A percentile compares a stretch with the other conserved stretches of the same genome.
Evolutionary conservation across 2,113 vertebrate species (phyloP).

Genomic region (Spheniscus mendiculus): DNA sequence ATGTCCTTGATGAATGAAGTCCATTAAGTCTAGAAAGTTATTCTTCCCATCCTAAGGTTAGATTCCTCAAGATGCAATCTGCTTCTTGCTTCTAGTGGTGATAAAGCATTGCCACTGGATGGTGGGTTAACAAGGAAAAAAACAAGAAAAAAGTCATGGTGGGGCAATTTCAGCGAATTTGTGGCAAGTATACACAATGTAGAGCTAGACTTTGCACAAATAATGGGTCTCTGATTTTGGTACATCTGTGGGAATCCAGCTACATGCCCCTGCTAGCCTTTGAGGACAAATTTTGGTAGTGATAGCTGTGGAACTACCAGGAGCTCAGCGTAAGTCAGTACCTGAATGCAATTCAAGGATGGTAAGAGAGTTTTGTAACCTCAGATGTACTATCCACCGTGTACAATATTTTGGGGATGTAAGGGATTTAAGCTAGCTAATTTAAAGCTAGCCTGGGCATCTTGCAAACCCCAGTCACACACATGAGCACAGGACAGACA

Average conservation of each 20-base stretch:
- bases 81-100: background rate
- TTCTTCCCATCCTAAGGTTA: background rate
- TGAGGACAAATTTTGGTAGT: background rate
- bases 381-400: background rate
- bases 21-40: background rate
- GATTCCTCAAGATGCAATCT: background rate
- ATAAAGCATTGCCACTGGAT: background rate
- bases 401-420: background rate
- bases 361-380: background rate
- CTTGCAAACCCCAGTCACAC: background rate
- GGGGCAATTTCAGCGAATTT: background rate
- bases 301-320: background rate
- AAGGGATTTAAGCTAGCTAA: background rate
- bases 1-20: background rate
- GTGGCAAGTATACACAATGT: background rate
- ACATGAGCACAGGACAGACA: background rate
- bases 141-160: background rate
- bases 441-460: background rate
- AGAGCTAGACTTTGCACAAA: background rate
- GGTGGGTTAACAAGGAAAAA: background rate
- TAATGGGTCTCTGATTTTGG: background rate
- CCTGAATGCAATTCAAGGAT: background rate
- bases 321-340: background rate
- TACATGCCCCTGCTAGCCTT: background rate
- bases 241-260: background rate